phyloP scores from a whole-genome alignment of 2,888 invertebrate genomes.

The Rhingia rostrata region DNA sequence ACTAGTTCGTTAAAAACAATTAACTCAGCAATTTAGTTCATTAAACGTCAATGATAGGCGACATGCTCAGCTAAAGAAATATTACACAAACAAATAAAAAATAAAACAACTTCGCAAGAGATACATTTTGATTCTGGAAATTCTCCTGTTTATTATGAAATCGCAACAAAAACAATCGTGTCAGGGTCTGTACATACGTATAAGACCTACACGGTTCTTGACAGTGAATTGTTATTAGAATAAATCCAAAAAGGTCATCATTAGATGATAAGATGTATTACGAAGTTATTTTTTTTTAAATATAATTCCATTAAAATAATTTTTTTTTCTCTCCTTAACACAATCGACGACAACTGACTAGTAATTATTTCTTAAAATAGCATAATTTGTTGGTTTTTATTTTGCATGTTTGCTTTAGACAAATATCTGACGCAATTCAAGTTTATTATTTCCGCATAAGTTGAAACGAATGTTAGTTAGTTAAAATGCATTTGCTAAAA shows the following conservation, averaged over 20 bases:
- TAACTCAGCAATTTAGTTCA: constrained; percentile 38
- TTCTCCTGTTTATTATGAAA: neutral
- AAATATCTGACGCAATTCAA: constrained; percentile 28
- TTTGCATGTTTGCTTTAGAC: neutral
- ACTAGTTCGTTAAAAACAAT: constrained; percentile 30
- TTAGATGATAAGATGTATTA: constrained; percentile 23
- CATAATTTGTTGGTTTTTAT: constrained; percentile 3
- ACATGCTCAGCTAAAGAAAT: neutral
- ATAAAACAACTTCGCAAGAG: neutral
- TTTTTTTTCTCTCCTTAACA: neutral
- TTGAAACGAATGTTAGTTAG: neutral
- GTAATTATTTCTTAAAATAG: too few relatives aligned
- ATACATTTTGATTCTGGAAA: neutral
- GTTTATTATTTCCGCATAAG: neutral
- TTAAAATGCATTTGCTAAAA: neutral
- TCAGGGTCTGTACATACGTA: neutral
- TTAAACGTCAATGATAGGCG: constrained; percentile 22
- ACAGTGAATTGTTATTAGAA: neutral
- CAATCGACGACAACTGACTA: neutral
- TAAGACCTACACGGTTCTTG: neutral
- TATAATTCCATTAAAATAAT: neutral
- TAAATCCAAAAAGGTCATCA: constrained; percentile 21
- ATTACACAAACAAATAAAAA: neutral
- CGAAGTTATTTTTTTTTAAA: constrained; percentile 2
- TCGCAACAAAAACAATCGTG: neutral